These are phyloP conservation scores for Drosophila acutilabella DNA, from an alignment of 2,888 invertebrate genomes.

Conservation along the genomic window DNA sequence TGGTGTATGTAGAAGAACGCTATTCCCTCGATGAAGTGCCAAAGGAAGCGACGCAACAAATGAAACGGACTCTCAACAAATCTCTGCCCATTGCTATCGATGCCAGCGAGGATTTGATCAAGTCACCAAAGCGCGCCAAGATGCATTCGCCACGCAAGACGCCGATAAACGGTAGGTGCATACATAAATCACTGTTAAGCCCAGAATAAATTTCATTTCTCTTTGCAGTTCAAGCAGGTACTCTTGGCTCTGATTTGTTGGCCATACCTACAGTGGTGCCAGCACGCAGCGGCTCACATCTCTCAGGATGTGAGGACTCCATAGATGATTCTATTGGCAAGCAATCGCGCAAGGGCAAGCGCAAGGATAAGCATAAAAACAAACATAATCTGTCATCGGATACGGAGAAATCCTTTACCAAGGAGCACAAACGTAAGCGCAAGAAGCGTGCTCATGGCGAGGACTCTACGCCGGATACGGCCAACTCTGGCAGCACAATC, in stretches of 20 bases:
- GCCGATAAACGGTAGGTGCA: conserved; percentile 56
- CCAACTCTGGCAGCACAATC: conserved; percentile 86
- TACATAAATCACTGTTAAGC: no score
- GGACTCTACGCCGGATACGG: conserved; percentile 58
- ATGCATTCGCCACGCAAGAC: conserved; percentile 65
- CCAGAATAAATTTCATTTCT: not conserved
- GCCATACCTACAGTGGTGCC: conserved; percentile 41
- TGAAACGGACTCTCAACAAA: conserved; percentile 55
- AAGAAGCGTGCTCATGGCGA: conserved; percentile 90
- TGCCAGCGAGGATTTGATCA: conserved; percentile 45
- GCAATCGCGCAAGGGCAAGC: conserved; percentile 87
- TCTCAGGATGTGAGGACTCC: conserved; percentile 64
- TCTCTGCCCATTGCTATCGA: conserved; percentile 53
- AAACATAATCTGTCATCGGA: conserved; percentile 86
- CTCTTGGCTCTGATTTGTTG: conserved; percentile 36
- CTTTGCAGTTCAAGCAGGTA: conserved; percentile 34
- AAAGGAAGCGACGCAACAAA: conserved; percentile 31
- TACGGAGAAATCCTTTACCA: conserved; percentile 88
- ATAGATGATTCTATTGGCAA: conserved; percentile 68
- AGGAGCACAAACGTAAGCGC: conserved; percentile 92
- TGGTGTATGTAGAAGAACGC: conserved; percentile 85
- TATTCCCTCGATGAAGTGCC: conserved; percentile 70
- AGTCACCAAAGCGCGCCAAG: conserved; percentile 64
- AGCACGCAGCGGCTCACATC: conserved; percentile 38
- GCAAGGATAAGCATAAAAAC: conserved; percentile 91